Conservation (phyloP, 2,888 invertebrate genomes). For the Criorhina ranunculi region DNA sequence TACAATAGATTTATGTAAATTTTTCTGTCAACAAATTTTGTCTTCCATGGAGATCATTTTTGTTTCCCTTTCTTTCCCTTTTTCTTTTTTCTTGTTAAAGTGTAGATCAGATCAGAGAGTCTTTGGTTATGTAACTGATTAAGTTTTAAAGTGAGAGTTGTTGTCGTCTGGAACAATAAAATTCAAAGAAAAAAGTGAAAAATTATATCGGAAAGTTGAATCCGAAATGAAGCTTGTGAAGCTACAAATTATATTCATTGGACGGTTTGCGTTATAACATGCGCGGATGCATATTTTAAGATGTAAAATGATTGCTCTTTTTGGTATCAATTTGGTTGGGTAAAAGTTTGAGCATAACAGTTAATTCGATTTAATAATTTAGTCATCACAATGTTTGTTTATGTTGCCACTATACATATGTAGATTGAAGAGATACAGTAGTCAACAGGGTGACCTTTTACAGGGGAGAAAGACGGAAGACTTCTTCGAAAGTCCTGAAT, state of each 20-base stretch:
- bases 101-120: constrained; percentile 1
- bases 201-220: constrained; percentile 51
- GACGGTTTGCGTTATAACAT: constrained; percentile 35
- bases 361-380: constrained; percentile 14
- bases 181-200: constrained; percentile 19
- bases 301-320: constrained; percentile 28
- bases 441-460: too few species aligned
- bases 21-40: constrained; percentile 36
- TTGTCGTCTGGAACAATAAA: constrained; percentile 39
- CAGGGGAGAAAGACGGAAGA: too few species aligned
- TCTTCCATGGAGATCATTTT: constrained; percentile 23
- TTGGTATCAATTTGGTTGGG: constrained; percentile 19
- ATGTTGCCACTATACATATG: too few species aligned
- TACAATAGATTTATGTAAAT: too few species aligned
- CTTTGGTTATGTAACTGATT: constrained; percentile 58
- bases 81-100: constrained; percentile 6
- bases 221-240: constrained; percentile 26
- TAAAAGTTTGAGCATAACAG: constrained; percentile 52
- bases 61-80: constrained; percentile 8
- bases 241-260: constrained; percentile 16
- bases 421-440: too few species aligned
- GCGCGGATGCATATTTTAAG: constrained; percentile 43
- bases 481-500: too few species aligned
- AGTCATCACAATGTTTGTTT: not conserved
- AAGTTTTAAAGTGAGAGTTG: constrained; percentile 72